These are phyloP conservation scores for Micromesistius poutassou DNA, from an alignment of 2,797 vertebrate species.

Conservation along the genomic window DNA sequence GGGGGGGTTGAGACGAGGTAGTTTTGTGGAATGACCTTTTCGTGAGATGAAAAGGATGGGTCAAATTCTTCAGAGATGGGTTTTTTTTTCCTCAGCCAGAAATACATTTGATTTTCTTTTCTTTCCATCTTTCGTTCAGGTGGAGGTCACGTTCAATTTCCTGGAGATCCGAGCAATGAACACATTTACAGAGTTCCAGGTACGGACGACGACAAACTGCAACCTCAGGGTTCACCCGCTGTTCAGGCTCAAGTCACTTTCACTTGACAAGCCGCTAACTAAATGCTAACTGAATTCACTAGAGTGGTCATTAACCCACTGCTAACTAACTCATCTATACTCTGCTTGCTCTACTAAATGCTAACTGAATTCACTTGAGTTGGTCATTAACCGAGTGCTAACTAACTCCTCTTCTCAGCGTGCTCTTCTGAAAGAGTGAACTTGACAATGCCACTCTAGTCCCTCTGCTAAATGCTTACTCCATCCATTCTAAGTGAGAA, in stretches of 20 bases:
- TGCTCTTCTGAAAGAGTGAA: too few species aligned
- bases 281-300: too few species aligned
- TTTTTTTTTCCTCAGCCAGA: background rate
- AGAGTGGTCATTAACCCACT: too few species aligned
- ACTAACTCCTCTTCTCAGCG: background rate
- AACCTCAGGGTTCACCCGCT: background rate
- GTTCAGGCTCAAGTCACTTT: background rate
- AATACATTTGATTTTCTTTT: background rate
- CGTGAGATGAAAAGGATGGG: background rate
- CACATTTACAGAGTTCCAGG: slow-evolving; percentile 83
- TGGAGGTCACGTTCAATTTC: slow-evolving; percentile 88
- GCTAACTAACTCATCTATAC: too few species aligned
- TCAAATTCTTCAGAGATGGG: background rate
- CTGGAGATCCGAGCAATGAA: slow-evolving; percentile 87
- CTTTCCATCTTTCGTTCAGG: slow-evolving; percentile 55
- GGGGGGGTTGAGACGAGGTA: background rate
- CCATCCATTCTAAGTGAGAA: too few species aligned
- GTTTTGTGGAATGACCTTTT: background rate
- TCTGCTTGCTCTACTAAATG: too few species aligned
- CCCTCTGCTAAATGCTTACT: too few species aligned
- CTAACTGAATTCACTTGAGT: too few species aligned
- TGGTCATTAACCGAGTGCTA: background rate
- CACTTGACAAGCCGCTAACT: background rate
- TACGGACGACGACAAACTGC: slow-evolving; percentile 32
- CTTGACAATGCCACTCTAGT: too few species aligned